Conservation (phyloP, 1,140 invertebrate species). For the Stenopsyche tienmushanensis region DNA sequence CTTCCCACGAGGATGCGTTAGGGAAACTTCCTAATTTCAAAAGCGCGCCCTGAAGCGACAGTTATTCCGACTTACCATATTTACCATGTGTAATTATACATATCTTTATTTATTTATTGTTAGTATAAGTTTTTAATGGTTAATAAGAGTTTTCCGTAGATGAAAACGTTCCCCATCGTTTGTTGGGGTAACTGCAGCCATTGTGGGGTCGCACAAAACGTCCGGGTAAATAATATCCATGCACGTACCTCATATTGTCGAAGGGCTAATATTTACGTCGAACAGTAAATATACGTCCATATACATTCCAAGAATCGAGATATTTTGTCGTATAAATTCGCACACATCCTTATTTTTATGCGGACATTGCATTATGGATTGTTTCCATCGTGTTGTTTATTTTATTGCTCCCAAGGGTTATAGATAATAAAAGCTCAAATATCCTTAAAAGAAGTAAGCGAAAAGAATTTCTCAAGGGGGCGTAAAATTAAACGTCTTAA, state of each 20-base stretch:
- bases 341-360: too few species aligned
- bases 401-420: background rate
- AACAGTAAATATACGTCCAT: background rate
- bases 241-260: background rate
- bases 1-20: too few species aligned
- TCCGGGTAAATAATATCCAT: conserved; percentile 3
- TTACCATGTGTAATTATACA: too few species aligned
- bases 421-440: background rate
- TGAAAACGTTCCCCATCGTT: background rate
- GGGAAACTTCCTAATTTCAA: too few species aligned
- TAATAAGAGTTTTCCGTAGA: background rate
- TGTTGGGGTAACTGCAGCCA: conserved; percentile 11
- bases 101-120: too few species aligned
- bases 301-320: too few species aligned
- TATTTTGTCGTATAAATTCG: too few species aligned
- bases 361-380: too few species aligned
- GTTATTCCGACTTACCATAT: too few species aligned
- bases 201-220: conserved; percentile 11
- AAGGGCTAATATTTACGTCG: conserved; percentile 2
- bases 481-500: conserved; percentile 17
- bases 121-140: too few species aligned
- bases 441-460: background rate
- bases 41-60: too few species aligned
- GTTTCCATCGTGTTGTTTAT: too few species aligned
- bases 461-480: background rate